Conservation (phyloP, 2,888 invertebrate genomes). For the Phyllotreta striolata region DNA sequence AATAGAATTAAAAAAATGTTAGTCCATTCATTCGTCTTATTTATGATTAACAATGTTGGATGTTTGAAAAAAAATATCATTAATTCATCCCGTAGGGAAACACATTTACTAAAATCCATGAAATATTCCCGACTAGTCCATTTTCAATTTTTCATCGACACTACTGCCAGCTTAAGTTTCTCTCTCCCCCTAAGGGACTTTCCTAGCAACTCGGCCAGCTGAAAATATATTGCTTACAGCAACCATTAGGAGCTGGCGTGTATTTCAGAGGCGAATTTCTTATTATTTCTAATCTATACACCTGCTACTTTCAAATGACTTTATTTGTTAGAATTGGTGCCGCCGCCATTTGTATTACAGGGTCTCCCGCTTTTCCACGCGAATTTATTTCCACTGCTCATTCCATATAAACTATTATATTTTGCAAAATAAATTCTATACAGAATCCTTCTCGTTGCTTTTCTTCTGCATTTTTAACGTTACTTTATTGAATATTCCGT, state of each 20-base stretch:
- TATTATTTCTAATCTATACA: conserved; percentile 42
- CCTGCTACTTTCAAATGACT: conserved; percentile 41
- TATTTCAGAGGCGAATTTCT: conserved; percentile 39
- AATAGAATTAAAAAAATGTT: conserved; percentile 13
- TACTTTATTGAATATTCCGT: no score
- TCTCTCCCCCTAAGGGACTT: conserved; percentile 28
- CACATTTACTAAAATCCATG: conserved; percentile 24
- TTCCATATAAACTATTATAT: no score
- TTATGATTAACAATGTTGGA: conserved; percentile 15
- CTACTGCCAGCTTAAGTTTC: conserved; percentile 30
- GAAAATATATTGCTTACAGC: conserved; percentile 37
- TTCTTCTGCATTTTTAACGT: no score
- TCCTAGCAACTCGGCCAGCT: conserved; percentile 30
- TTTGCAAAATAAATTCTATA: no score
- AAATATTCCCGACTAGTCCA: conserved; percentile 21
- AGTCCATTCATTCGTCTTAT: conserved; percentile 6
- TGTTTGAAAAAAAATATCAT: conserved; percentile 12
- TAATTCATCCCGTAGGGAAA: conserved; percentile 13
- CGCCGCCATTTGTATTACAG: conserved; percentile 6
- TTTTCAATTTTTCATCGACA: conserved; percentile 35
- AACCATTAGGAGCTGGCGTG: conserved; percentile 33
- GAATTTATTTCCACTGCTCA: no score
- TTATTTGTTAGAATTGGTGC: conserved; percentile 34
- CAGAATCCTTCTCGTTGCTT: no score
- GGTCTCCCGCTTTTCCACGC: background rate